Conservation (phyloP, 2,113 vertebrate species). For the Dipodomys spectabilis region DNA sequence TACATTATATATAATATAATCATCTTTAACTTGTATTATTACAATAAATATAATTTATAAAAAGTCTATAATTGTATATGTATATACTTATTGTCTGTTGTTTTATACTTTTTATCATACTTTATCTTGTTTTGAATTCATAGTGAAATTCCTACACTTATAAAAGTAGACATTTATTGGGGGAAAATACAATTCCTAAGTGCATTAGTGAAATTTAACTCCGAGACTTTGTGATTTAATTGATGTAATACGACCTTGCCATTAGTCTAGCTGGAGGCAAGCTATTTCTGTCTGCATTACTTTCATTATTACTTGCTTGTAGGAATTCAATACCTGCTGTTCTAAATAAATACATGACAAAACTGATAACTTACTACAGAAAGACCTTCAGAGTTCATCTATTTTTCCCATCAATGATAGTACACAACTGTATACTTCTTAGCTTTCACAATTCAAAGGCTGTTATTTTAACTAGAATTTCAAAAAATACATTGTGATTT, state of each 20-base stretch:
- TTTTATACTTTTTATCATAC: neutral
- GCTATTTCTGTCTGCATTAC: slow-evolving; percentile 78
- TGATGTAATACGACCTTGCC: slow-evolving; percentile 81
- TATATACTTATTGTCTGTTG: neutral
- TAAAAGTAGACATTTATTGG: slow-evolving; percentile 35
- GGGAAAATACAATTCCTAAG: slow-evolving; percentile 45
- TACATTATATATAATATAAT: neutral
- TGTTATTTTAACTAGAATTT: slow-evolving; percentile 77
- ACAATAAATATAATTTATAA: neutral
- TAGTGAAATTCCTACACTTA: neutral
- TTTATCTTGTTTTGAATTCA: neutral
- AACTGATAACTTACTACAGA: slow-evolving; percentile 55
- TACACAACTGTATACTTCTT: slow-evolving; percentile 45
- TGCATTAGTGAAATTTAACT: slow-evolving; percentile 71
- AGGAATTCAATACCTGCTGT: slow-evolving; percentile 72
- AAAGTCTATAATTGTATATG: neutral
- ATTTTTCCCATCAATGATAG: slow-evolving; percentile 60
- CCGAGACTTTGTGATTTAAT: slow-evolving; percentile 79
- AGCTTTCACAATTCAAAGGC: slow-evolving; percentile 74
- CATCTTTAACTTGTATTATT: too few relatives aligned
- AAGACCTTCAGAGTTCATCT: slow-evolving; percentile 74
- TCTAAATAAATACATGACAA: slow-evolving; percentile 75
- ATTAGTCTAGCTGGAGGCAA: slow-evolving; percentile 82
- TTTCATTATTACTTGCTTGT: slow-evolving; percentile 75
- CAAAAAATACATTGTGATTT: slow-evolving; percentile 61